Percentiles rank a stretch among this genome's conserved stretches.
These are phyloP conservation scores for Pseudoatta argentina DNA, from an alignment of 1,140 invertebrate species.

Conservation along the genomic window DNA sequence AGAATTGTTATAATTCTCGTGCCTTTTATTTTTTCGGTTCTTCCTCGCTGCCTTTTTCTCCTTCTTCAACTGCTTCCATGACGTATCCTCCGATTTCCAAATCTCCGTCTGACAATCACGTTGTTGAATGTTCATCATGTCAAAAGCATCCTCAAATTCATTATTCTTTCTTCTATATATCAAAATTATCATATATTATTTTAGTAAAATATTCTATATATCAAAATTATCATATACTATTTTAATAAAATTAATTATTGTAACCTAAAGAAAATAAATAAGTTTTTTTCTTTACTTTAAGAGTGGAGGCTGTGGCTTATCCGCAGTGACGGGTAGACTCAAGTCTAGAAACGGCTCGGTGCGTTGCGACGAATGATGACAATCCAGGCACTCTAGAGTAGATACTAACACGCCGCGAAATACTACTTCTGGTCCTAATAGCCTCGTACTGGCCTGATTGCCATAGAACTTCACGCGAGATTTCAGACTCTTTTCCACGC, in stretches of 20 bases:
- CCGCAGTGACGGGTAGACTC: constrained; percentile 94
- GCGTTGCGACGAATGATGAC: constrained; percentile 93
- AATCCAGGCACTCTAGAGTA: constrained; percentile 95
- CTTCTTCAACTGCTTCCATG: constrained; percentile 90
- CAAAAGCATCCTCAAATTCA: constrained; percentile 75
- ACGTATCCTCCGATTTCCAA: constrained; percentile 60
- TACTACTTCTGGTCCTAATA: constrained; percentile 91
- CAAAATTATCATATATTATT: constrained; percentile 11
- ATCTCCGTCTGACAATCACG: constrained; percentile 43
- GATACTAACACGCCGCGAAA: constrained; percentile 97
- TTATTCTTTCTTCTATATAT: constrained; percentile 77
- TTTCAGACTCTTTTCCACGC: constrained; percentile 91
- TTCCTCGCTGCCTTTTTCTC: constrained; percentile 89
- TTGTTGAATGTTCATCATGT: constrained; percentile 71
- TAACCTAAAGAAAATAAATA: background rate
- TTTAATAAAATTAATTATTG: constrained; percentile 7
- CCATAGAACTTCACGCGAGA: constrained; percentile 94
- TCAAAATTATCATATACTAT: constrained; percentile 17
- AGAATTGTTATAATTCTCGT: constrained; percentile 64
- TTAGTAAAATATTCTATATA: constrained; percentile 67
- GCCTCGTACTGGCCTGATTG: constrained; percentile 92
- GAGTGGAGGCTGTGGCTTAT: constrained; percentile 89
- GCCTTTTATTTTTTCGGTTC: constrained; percentile 82
- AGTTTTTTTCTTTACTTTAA: constrained; percentile 75
- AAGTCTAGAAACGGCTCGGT: constrained; percentile 98